Base-by-base conservation (phyloP, 2,797 vertebrate species). In the Sandelia bainsii region DNA sequence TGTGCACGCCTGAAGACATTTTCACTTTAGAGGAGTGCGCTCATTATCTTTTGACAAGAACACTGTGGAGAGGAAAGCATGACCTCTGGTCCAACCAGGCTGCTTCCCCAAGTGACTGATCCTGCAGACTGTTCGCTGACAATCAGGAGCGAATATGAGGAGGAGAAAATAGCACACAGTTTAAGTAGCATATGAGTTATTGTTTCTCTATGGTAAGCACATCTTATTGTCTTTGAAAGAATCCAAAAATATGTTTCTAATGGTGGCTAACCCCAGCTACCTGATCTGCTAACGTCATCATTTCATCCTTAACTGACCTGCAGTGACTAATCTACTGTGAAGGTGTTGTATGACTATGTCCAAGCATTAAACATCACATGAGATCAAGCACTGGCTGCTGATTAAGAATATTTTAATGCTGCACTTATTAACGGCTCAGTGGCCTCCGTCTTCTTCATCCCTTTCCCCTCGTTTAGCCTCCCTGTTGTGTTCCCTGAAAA, bases 11-110 rank as follows among this genome's bases (percentile, higher is more conserved):
- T 60, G 52, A 17, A 74, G 89, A 82, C 72, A 51, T 53, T 62
- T 51, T 39, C 64, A 69, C 69, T 29, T 59, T 34, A 5, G 68
- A 72, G 79, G 53, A 51, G 62, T 1, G 12, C 53, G 5, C 75
- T 84, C 75, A 62, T 89, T 84, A 87, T 81, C 74, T 68, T 20
- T 17, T 56, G 67, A 87, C 77, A 46, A 17, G 69, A 78, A 52
- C 34, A 1, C 66, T 45, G 66, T 82, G 72, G 63, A 59, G 69
- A 74, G 53, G 20, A 66, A 68, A 60, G 45, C 16, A 29, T 42
- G 72, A 79, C 79, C 82, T 65, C 64, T 17, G n/a, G 45, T 53
- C 58, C 9, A 19, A 19, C 16, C 65, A 14, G 54, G 40, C 72
- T 32, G 72, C 72, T 9, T 52, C 39, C 8, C 25, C 11, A 17